Conservation (phyloP, 1,140 invertebrate genomes). For the Bombyx mori region DNA sequence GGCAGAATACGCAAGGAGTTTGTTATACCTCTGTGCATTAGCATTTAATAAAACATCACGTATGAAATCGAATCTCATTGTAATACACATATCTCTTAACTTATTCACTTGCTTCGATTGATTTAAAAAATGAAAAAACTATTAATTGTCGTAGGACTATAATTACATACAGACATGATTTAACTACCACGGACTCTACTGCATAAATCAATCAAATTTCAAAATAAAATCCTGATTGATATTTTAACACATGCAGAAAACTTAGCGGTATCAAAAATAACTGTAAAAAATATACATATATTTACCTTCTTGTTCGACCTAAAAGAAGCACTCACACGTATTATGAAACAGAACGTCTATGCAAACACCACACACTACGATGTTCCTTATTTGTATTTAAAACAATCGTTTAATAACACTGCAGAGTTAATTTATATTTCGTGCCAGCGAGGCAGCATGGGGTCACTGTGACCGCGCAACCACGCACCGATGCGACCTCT, state of each 20-base stretch:
- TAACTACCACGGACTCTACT: too few relatives aligned
- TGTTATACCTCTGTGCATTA: too few relatives aligned
- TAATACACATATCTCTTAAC: too few relatives aligned
- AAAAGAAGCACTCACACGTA: constrained; percentile 28
- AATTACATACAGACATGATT: too few relatives aligned
- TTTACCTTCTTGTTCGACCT: constrained; percentile 34
- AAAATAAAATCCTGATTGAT: too few relatives aligned
- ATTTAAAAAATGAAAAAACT: too few relatives aligned
- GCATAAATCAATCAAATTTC: too few relatives aligned
- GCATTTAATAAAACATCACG: too few relatives aligned
- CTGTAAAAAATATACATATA: constrained; percentile 19
- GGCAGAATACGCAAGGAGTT: too few relatives aligned
- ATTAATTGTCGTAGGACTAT: too few relatives aligned
- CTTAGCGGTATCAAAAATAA: constrained; percentile 15
- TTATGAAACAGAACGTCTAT: constrained; percentile 22
- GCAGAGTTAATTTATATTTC: constrained; percentile 9
- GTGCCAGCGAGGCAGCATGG: constrained; percentile 29
- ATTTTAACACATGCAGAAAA: background rate
- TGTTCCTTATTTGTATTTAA: constrained; percentile 16
- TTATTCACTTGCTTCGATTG: too few relatives aligned
- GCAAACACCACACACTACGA: constrained; percentile 35
- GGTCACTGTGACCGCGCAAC: constrained; percentile 28
- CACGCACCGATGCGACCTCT: constrained; percentile 25
- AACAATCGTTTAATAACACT: constrained; percentile 19
- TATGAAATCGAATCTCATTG: too few relatives aligned